Evolutionary conservation across 2,888 invertebrate genomes (phyloP), one percentile per base, ranked within the genome.

Genomic region (Ypsolopha sequella): DNA sequence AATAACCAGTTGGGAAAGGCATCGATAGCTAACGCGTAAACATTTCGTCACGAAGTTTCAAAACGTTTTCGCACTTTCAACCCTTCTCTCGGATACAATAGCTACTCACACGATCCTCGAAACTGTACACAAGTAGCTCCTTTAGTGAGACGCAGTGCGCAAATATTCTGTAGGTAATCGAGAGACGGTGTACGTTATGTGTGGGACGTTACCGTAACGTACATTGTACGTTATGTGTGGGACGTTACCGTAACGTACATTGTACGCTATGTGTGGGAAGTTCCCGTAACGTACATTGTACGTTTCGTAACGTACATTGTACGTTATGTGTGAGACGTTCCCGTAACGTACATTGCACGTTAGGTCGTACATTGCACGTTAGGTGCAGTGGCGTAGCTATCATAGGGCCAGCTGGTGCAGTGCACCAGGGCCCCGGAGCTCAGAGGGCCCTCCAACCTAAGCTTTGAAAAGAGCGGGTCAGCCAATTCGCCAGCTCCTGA

Each of bases 151-250:
- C 54, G 53, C 62, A 56, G 58, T 50, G 51, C 56, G 58, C 58
- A 55, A 55, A 60, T 55, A 55, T 57, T 54, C 52, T 53, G 52
- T 58, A 56, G 59, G 52, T 58, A 56, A 59, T 53, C 51, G 57
- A 53, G 54, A 58, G 60, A 70, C 72, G 71, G 70, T 73, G 71
- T 73, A 72, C 57, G 58, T 53, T 54, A 65, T 60, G 59, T 53
- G 47, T 49, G 51, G 51, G 43, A 51, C 51, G 36, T 36, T 6
- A 36, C n/a, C n/a, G n/a, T n/a, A n/a, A n/a, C n/a, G n/a, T n/a
- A n/a, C n/a, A 51, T 49, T 51, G 41, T 57, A 48, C 46, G 49
- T 51, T 48, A 52, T 49, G 51, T 52, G 44, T 51, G 51, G 51
- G 48, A 51, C 51, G 36, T 36, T 6, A 36, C n/a, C n/a, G n/a